Base-by-base conservation (phyloP, 2,113 vertebrate genomes). In the Polypterus senegalus region DNA sequence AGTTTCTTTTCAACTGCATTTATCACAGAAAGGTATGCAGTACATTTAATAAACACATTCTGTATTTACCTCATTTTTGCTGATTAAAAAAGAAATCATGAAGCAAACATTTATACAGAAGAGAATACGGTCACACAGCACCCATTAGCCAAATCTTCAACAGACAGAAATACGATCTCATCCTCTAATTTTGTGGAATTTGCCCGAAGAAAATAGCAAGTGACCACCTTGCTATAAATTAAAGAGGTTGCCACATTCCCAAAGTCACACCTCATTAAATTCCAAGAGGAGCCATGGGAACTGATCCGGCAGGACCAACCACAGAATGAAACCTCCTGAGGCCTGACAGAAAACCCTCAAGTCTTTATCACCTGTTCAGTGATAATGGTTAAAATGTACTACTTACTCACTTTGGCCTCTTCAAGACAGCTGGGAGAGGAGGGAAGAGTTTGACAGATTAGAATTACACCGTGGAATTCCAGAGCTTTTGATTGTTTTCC, bases 231-330 rank as follows among this genome's bases (percentile, higher is more conserved):
- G 62, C 66, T 74, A 61, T 76, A 81, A 78, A 77, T 71, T 73
- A 70, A 76, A 67, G 64, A 72, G 63, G 70, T 66, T 75, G 75
- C 79, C 74, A 73, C 67, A 74, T 79, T 77, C 71, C 79, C 68
- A 73, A 73, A 63, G 71, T 77, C 71, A 71, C 69, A 65, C 65
- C 61, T 66, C 71, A 66, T 72, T 73, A 77, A 73, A 78, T 10
- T 74, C 70, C 74, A 66, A 58, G 67, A 69, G 58, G 65, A 76
- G 71, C 67, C 71, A 68, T 73, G 71, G 70, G 74, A 73, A 74
- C 67, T 60, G 45, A 69, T 69, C 74, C 67, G 61, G 70, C 60
- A 55, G 71, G 69, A 73, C 73, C 73, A 71, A 71, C 70, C 73
- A 67, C 72, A 67, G 63, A 61, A 73, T 49, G 43, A 54, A 46